Base-by-base conservation (phyloP, 2,888 invertebrate genomes). In the Acleris cristana region DNA sequence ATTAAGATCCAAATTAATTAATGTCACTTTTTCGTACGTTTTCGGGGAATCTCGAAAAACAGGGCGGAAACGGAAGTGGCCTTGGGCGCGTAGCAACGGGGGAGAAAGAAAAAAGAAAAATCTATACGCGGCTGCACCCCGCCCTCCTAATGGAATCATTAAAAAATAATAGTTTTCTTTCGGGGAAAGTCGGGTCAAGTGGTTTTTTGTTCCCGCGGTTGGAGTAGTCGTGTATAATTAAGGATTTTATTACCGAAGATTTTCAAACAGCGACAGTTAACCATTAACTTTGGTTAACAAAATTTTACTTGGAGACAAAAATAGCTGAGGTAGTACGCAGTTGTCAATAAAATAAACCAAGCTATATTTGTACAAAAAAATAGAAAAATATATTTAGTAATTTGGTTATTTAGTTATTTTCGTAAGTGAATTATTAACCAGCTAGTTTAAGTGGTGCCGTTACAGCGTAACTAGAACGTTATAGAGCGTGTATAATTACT, bases 41-140 rank as follows among this genome's bases (percentile, higher is more conserved):
- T 65, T 66, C 66, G 34, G 44, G 57, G 56, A 66, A 66, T 66
- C 61, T 57, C 45, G 66, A 57, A 65, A 40, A 65, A 57, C 57
- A 62, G 66, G 66, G 66, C 30, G 66, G 79, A 79, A 79, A 82
- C 84, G 87, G 87, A 86, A 87, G 85, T 80, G 87, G 81, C 89
- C 88, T 88, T 87, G 88, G 80, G 81, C 65, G 78, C 86, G 81
- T 85, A 80, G 84, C 87, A 84, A 86, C 87, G 80, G 80, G 80
- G 81, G 81, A 80, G 81, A 83, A 81, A 79, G 74, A 65, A 76
- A 78, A 73, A 56, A 86, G 84, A 85, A 89, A 89, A 89, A 89
- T 89, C 89, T 88, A 89, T 89, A 88, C 83, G 81, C 76, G 80
- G 78, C 40, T 73, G 81, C 79, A 73, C 78, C 76, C 70, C 71